These are phyloP conservation scores for Colostygia pectinataria DNA, from an alignment of 2,888 invertebrate genomes.

Conservation along the genomic window DNA sequence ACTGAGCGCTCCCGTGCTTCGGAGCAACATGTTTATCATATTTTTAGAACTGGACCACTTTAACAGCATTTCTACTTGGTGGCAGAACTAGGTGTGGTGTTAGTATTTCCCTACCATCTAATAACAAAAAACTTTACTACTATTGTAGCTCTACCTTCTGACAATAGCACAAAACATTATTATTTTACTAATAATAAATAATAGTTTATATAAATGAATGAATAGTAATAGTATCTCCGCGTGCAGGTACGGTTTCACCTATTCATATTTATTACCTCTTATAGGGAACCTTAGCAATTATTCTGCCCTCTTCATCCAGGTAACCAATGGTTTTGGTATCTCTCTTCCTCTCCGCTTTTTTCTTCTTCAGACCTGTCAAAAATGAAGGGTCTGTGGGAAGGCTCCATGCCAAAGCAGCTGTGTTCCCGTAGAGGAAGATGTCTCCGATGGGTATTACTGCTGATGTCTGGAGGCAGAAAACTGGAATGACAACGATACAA, in stretches of 20 bases:
- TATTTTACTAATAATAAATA: no score
- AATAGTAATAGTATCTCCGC: no score
- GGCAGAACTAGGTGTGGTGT: no score
- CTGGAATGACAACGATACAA: constrained; percentile 52
- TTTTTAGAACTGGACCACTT: no score
- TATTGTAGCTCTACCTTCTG: no score
- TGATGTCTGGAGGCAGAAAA: constrained; percentile 85
- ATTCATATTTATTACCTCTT: constrained; percentile 44
- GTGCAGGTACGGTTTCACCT: no score
- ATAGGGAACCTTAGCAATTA: constrained; percentile 63
- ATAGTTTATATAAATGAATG: no score
- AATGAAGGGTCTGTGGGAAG: constrained; percentile 84
- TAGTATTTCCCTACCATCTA: no score
- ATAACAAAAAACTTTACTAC: background rate
- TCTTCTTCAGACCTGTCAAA: constrained; percentile 57
- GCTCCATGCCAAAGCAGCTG: constrained; percentile 89
- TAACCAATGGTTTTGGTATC: constrained; percentile 61
- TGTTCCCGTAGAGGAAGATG: constrained; percentile 86
- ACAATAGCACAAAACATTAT: no score
- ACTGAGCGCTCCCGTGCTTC: no score
- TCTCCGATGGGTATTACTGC: constrained; percentile 81
- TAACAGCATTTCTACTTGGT: no score
- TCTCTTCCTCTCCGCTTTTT: constrained; percentile 54
- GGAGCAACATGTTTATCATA: no score
- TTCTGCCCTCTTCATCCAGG: constrained; percentile 54